Percentiles rank a stretch among this genome's conserved stretches.
Evolutionary conservation across 2,888 invertebrate species (phyloP).

Genomic region (Aethes cnicana): DNA sequence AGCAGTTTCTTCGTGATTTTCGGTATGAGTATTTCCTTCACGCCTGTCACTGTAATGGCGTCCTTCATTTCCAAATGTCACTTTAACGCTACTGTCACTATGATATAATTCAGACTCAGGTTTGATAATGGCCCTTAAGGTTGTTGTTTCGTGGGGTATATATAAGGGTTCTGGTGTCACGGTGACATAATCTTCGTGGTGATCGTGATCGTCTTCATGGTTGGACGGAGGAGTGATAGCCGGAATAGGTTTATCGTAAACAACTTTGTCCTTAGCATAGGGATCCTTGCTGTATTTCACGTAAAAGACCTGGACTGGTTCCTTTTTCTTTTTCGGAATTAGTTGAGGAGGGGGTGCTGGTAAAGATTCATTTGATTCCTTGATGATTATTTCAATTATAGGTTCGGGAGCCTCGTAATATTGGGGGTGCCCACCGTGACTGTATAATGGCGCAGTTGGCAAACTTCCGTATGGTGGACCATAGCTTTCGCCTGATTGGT

Average conservation of each 20-base stretch:
- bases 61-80: slow-evolving; percentile 89
- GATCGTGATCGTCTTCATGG: slow-evolving; percentile 81
- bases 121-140: slow-evolving; percentile 91
- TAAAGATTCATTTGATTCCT: slow-evolving; percentile 92
- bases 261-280: slow-evolving; percentile 86
- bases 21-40: slow-evolving; percentile 55
- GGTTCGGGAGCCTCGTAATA: slow-evolving; percentile 92
- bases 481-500: slow-evolving; percentile 72
- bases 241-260: slow-evolving; percentile 91
- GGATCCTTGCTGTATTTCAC: slow-evolving; percentile 95
- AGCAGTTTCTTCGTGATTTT: slow-evolving; percentile 84
- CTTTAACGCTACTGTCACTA: slow-evolving; percentile 89
- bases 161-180: slow-evolving; percentile 78
- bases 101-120: slow-evolving; percentile 93
- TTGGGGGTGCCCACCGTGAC: slow-evolving; percentile 73
- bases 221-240: slow-evolving; percentile 88
- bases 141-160: slow-evolving; percentile 86
- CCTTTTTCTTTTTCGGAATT: slow-evolving; percentile 83
- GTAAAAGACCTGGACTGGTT: slow-evolving; percentile 94
- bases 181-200: slow-evolving; percentile 81
- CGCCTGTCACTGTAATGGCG: slow-evolving; percentile 67
- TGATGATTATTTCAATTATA: slow-evolving; percentile 95
- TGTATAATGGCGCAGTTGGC: slow-evolving; percentile 75
- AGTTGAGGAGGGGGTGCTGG: slow-evolving; percentile 84
- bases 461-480: slow-evolving; percentile 73